Evolutionary conservation across 2,888 invertebrate genomes (phyloP), one percentile per base, ranked within the genome.

Genomic region (Germaria angustata): DNA sequence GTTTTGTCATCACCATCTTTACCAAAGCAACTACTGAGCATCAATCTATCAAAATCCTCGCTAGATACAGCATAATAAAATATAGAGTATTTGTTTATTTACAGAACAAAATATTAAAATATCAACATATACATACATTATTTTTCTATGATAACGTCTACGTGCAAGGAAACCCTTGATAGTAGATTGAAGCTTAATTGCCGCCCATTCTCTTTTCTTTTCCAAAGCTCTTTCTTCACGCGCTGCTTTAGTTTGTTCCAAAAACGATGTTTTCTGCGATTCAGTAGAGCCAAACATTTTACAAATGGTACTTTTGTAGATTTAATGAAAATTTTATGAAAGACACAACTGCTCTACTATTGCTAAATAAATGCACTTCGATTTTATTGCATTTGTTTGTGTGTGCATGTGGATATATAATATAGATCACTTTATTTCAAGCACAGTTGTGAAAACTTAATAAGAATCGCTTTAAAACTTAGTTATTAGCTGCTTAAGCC

Each of bases 191-290:
- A 97, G 94, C 85, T 93, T 92, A 39, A 94, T 92, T 46, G 95
- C 95, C 36, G 96, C 96, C 85, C 92, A 92, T 87, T 97, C 96
- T 81, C 94, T 93, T 84, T 94, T 94, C 90, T 97, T 96, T 88
- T 97, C 98, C 69, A 95, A 92, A 0, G 96, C 97, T 76, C 98
- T 93, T 90, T 97, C 97, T 90, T 97, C 96, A 80, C 98, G 93
- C 13, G 98, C 97, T 32, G 95, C 96, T 91, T 98, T 98, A 4
- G 96, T 96, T 90, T 97, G 96, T 90, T 97, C 96, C 88, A 98
- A 93, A 91, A 98, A 98, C 36, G 86, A 87, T 63, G 86, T 87
- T 91, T 96, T 96, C 86, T 94, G 93, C 39, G 93, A 93, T 86
- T 95, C 94, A 34, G 93, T 91, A 86, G 92, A 92, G 86, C 92